Evolutionary conservation across 2,113 vertebrate genomes (phyloP), one percentile per base, ranked within the genome.

Genomic region (Scomber japonicus): DNA sequence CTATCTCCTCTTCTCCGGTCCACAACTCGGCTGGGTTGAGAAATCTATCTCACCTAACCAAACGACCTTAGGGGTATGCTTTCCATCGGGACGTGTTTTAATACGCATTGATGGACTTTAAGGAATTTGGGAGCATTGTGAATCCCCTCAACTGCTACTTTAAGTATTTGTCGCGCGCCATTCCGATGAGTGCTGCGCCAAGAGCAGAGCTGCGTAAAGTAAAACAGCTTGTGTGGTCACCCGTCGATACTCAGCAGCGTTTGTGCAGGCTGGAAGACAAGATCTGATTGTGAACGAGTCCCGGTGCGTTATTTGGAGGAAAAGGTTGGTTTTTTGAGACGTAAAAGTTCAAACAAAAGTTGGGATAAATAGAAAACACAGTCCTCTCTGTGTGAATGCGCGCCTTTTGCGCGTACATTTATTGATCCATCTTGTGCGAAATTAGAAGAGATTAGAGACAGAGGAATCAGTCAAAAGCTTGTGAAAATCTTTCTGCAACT

Each of bases 271-370:
- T n/a, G 63, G 19, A 35, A 72, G 51, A 49, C 62, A 31, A 15
- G 2, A 7, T 70, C 3, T 50, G n/a, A 49, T 31, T 19, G 24
- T 9, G 40, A 70, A 57, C 21, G 3, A 19, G 19, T 72, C 50
- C 14, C 5, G 49, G 54, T 45, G 11, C n/a, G 40, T 31, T 68
- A 19, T 66, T 40, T 56, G 55, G 80, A 54, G 11, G 8, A 51
- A 57, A 49, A 2, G 24, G 49, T 35, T 13, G 15, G 53, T 30
- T 44, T 64, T 53, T 14, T 9, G 10, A 71, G 19, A 71, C 19
- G 4, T 1, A 64, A 79, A 88, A 89, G 85, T 90, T 81, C 4
- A 50, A 56, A 55, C 50, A 63, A 81, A 91, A 93, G 88, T 91
- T 92, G 65, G 57, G 15, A 53, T 50, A 11, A 24, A 24, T 16